These are phyloP conservation scores for Aplocera efformata DNA, from an alignment of 2,888 invertebrate species.

Conservation along the genomic window DNA sequence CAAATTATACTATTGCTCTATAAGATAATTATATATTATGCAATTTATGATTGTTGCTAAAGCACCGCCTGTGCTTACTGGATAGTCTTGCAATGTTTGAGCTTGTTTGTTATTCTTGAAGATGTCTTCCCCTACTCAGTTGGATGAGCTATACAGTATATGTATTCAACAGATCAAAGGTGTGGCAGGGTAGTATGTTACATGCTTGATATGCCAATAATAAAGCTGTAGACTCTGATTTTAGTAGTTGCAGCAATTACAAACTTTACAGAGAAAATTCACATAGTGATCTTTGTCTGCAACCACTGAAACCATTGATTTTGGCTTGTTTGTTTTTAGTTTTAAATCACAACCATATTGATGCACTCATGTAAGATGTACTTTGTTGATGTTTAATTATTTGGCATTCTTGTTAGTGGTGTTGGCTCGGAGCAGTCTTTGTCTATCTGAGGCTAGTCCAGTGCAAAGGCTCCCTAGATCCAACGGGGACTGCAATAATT, in stretches of 20 bases:
- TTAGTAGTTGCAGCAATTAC: slow-evolving; percentile 34
- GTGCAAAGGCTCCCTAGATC: slow-evolving; percentile 40
- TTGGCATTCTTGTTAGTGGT: slow-evolving; percentile 33
- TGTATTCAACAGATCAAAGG: slow-evolving; percentile 11
- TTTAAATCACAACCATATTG: slow-evolving; percentile 57
- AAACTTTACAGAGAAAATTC: slow-evolving; percentile 26
- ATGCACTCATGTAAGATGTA: slow-evolving; percentile 61
- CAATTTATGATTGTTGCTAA: slow-evolving; percentile 8
- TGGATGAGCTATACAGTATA: slow-evolving; percentile 3
- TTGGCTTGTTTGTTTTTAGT: slow-evolving; percentile 51
- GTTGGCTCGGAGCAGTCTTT: slow-evolving; percentile 38
- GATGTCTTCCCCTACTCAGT: slow-evolving; percentile 15
- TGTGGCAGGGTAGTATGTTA: slow-evolving; percentile 34
- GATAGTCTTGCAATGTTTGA: slow-evolving; percentile 4
- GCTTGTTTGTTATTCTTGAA: slow-evolving; percentile 10
- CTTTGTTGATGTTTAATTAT: slow-evolving; percentile 42
- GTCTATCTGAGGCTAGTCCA: slow-evolving; percentile 46
- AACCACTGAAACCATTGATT: slow-evolving; percentile 39
- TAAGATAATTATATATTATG: slow-evolving; percentile 7
- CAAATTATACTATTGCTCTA: slow-evolving; percentile 5
- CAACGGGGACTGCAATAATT: slow-evolving; percentile 20
- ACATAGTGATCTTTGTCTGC: slow-evolving; percentile 50
- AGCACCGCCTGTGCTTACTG: slow-evolving; percentile 4
- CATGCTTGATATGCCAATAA: slow-evolving; percentile 35
- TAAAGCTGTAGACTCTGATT: slow-evolving; percentile 34